Evolutionary conservation across 2,113 vertebrate species (phyloP), one percentile per base, ranked within the genome.

Genomic region (Cyprinus carpio): DNA sequence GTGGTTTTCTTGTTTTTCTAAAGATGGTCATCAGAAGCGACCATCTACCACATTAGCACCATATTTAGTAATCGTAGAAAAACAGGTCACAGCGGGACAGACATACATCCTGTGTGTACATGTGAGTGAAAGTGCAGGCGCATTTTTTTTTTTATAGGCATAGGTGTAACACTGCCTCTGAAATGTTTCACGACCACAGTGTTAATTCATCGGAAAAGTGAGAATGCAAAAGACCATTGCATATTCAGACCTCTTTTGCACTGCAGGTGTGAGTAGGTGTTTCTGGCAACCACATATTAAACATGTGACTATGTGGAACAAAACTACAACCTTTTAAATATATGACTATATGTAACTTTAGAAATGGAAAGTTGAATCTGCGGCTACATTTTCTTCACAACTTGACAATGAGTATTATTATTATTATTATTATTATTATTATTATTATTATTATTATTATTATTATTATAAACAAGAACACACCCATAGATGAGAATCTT

Each of bases 1-100:
- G 75, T 54, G 46, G 75, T 54, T 54, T 76, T 76, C 49, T 76
- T 76, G 75, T 76, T 76, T 76, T 54, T 54, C 11, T 75, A 25
- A 75, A 76, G 46, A 54, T 76, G 49, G 46, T 16, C 8, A 54
- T 76, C 46, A 54, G 16, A 51, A 20, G 31, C 10, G 10, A 76
- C 27, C 3, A 12, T 46, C 49, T 5, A 56, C 75, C 75, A 31
- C 75, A 76, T 31, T 1, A 56, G 27, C 49, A 56, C 49, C 75
- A 54, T 76, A 31, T 76, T 20, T 23, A 76, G 75, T 12, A 56
- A 51, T 43, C 12, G 0, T 1, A 29, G 5, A 76, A 10, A 76
- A 54, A 31, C 43, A 75, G n/a, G 72, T 75, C 72, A 20, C 27
- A 76, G 25, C 4, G 10, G 25, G 25, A 31, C 43, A 13, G 40